A percentile compares a stretch with the other conserved stretches of the same genome.
phyloP scores from a whole-genome alignment of 1,140 invertebrate genomes.

The Calliphora vicina region DNA sequence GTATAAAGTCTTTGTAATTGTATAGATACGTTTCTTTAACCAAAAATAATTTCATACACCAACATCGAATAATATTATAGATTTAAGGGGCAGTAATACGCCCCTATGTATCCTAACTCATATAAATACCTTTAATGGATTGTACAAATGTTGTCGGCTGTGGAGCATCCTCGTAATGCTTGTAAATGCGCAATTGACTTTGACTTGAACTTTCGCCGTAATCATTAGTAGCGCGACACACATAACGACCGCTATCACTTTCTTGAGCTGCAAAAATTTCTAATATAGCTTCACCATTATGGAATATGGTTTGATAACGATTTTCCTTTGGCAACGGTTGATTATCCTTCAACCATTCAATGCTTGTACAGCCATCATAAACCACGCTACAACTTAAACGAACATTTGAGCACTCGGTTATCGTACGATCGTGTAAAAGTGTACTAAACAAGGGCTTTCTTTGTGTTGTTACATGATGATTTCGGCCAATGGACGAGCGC shows the following conservation, averaged over 20 bases:
- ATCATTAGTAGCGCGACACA: slow-evolving; percentile 77
- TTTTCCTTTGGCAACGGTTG: slow-evolving; percentile 66
- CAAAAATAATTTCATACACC: too few species aligned
- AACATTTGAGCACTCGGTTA: slow-evolving; percentile 75
- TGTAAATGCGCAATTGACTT: slow-evolving; percentile 76
- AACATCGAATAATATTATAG: too few species aligned
- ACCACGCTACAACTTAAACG: slow-evolving; percentile 86
- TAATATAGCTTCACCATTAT: slow-evolving; percentile 76
- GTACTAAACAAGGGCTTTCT: slow-evolving; percentile 82
- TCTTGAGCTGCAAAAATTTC: slow-evolving; percentile 74
- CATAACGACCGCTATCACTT: slow-evolving; percentile 77
- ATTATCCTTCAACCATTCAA: slow-evolving; percentile 86
- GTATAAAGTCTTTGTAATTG: too few species aligned
- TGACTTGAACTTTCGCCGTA: slow-evolving; percentile 75
- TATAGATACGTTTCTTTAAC: too few species aligned
- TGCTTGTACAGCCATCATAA: slow-evolving; percentile 76
- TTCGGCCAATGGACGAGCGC: slow-evolving; percentile 49
- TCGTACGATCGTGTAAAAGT: slow-evolving; percentile 78
- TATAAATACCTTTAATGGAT: slow-evolving; percentile 72
- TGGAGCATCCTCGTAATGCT: slow-evolving; percentile 74
- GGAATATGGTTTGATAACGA: slow-evolving; percentile 68
- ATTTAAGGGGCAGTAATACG: too few species aligned
- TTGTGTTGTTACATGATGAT: not conserved
- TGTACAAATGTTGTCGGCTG: slow-evolving; percentile 75
- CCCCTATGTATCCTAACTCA: too few species aligned